Evolutionary conservation across 2,888 invertebrate genomes (phyloP).

Genomic region (Bhutanitis thaidina): DNA sequence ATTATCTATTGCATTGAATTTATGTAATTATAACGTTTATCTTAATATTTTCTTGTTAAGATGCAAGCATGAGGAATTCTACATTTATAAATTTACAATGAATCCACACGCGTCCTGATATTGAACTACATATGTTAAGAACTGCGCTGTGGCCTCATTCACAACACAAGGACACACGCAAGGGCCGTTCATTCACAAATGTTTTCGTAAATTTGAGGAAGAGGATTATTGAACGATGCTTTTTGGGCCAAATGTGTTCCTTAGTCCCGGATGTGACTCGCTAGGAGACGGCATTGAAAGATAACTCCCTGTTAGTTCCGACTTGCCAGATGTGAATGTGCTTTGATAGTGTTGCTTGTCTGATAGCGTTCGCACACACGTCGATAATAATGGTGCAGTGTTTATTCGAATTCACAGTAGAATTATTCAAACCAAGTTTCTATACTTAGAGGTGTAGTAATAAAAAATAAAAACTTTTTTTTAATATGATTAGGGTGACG

Average conservation of each 20-base stretch:
- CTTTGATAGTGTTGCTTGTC: too few relatives aligned
- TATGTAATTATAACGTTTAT: slow-evolving; percentile 4
- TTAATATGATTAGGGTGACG: too few relatives aligned
- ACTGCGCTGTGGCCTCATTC: slow-evolving; percentile 23
- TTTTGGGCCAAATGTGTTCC: slow-evolving; percentile 49
- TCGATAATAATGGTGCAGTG: neutral
- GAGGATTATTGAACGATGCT: slow-evolving; percentile 46
- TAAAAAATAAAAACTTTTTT: too few relatives aligned
- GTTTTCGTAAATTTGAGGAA: slow-evolving; percentile 39
- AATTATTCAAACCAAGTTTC: neutral
- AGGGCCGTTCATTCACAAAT: slow-evolving; percentile 53
- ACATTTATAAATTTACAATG: slow-evolving; percentile 16
- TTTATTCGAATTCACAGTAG: neutral
- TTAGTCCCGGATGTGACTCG: slow-evolving; percentile 29
- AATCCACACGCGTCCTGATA: slow-evolving; percentile 43
- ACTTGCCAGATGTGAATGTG: slow-evolving; percentile 56
- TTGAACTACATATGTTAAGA: slow-evolving; percentile 29
- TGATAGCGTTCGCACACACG: slow-evolving; percentile 35
- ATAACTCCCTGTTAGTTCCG: slow-evolving; percentile 46
- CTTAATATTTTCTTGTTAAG: neutral
- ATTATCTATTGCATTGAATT: neutral
- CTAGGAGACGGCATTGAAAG: slow-evolving; percentile 36
- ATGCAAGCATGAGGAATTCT: neutral
- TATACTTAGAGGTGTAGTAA: neutral
- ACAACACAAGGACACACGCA: slow-evolving; percentile 45